phyloP scores from a whole-genome alignment of 2,888 invertebrate species.

The Eilema griseolum region DNA sequence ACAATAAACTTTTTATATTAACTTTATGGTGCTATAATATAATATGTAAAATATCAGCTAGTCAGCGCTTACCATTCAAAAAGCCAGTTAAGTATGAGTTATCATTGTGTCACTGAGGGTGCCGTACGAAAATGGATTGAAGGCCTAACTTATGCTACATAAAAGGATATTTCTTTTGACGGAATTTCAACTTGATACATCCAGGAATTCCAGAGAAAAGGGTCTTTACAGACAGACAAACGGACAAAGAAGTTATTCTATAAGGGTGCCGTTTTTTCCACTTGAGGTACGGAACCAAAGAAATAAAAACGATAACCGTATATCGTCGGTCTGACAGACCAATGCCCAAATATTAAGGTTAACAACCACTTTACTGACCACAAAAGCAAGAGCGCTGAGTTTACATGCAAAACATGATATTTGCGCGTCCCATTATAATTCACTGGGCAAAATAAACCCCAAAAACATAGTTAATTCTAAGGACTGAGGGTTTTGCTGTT shows the following conservation, averaged over 20 bases:
- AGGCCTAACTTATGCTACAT: too few species aligned
- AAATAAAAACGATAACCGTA: too few species aligned
- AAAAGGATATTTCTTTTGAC: too few species aligned
- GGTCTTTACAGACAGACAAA: too few species aligned
- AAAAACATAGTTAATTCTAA: not conserved
- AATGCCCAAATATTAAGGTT: not conserved
- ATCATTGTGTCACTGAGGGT: too few species aligned
- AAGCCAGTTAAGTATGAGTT: too few species aligned
- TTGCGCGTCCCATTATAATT: not conserved
- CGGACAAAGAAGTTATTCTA: too few species aligned
- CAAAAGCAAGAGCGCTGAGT: not conserved
- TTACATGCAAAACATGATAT: not conserved
- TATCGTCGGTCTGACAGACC: not conserved
- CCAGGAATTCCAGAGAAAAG: too few species aligned
- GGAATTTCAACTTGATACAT: too few species aligned
- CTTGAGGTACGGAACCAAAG: too few species aligned
- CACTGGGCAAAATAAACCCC: not conserved
- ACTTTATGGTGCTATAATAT: not conserved
- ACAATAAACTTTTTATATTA: not conserved
- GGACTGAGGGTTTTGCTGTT: not conserved
- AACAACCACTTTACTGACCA: not conserved
- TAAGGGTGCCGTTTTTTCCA: too few species aligned
- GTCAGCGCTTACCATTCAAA: not conserved
- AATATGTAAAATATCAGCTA: not conserved
- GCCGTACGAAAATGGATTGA: too few species aligned